phyloP scores from a whole-genome alignment of 1,140 invertebrate genomes.

The Eumaeus atala region DNA sequence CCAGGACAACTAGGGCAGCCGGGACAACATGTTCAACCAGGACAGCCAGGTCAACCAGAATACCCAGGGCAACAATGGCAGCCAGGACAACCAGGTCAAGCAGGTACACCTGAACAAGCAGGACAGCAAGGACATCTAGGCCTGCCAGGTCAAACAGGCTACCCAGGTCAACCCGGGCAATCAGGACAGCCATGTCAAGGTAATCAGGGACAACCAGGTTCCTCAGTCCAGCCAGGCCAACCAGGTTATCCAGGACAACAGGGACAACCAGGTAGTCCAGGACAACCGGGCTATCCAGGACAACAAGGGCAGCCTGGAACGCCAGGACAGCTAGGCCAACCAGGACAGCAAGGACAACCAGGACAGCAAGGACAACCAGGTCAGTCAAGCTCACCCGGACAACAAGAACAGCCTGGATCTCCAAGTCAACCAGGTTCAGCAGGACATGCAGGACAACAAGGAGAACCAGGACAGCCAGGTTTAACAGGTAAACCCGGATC shows the following conservation, averaged over 20 bases:
- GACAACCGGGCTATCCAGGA: constrained; percentile 25
- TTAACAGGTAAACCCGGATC: constrained; percentile 22
- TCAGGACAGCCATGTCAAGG: too few relatives aligned
- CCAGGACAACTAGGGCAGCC: constrained; percentile 22
- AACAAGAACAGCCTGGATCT: constrained; percentile 27
- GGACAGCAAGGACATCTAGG: too few relatives aligned
- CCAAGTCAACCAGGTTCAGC: constrained; percentile 25
- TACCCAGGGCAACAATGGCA: constrained; percentile 14
- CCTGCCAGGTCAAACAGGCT: too few relatives aligned
- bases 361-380: constrained; percentile 24
- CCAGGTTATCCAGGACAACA: constrained; percentile 24
- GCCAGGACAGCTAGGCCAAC: constrained; percentile 21
- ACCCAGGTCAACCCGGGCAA: constrained; percentile 24
- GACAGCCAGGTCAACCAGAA: not conserved
- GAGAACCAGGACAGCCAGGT: constrained; percentile 18
- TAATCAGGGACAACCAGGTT: too few relatives aligned
- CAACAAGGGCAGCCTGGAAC: constrained; percentile 24
- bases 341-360: constrained; percentile 21
- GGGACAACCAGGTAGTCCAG: constrained; percentile 21
- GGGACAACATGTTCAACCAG: too few relatives aligned
- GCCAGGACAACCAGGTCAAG: constrained; percentile 24
- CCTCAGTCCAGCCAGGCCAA: too few relatives aligned
- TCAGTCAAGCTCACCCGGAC: constrained; percentile 20
- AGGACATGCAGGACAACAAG: constrained; percentile 23
- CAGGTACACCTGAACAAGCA: too few relatives aligned